Base-by-base conservation (phyloP, 2,888 invertebrate species). In the Orthosia gracilis region DNA sequence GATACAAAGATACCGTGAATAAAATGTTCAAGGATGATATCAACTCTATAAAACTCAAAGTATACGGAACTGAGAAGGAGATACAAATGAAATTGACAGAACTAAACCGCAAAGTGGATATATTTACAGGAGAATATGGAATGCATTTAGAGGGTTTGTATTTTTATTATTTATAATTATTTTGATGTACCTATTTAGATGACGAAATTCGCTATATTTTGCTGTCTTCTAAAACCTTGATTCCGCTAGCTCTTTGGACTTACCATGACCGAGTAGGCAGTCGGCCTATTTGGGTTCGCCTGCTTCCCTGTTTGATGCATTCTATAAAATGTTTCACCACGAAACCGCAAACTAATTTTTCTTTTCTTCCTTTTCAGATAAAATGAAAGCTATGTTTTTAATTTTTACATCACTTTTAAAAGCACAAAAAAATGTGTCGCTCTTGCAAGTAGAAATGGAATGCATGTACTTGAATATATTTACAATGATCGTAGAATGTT, bases 1-100 rank as follows among this genome's bases (percentile, higher is more conserved):
- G 97, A 23, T 97, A 97, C 90, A 97, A 97, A 76, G 96, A 97
- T 76, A 81, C 94, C 4, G 94, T 97, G 69, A 94, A 95, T 88
- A 80, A 84, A n/a, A 91, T 91, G 73, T 90, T 94, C 58, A 92
- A 89, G 73, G 86, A 87, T n/a, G 93, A 95, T 68, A 94, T 97
- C 23, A 94, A 94, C 71, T 92, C 93, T 2, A 93, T 96, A 55
- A 97, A 96, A 80, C 87, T 88, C 66, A 89, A 87, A 71, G 91
- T 94, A 26, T 96, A 94, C 77, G 97, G 97, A 47, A 91, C 87
- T 58, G 4, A 63, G 15, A 7, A 72, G 11, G 84, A 91, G 74
- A 94, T 95, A 71, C 57, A 66, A 12, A 62, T 58, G 1, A 91
- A 90, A 77, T 82, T 78, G 23, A 4, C 11, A 0, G 86, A 91